These are phyloP conservation scores for Caenorhabditis remanei DNA, from an alignment of 1,140 invertebrate genomes.

Conservation along the genomic window DNA sequence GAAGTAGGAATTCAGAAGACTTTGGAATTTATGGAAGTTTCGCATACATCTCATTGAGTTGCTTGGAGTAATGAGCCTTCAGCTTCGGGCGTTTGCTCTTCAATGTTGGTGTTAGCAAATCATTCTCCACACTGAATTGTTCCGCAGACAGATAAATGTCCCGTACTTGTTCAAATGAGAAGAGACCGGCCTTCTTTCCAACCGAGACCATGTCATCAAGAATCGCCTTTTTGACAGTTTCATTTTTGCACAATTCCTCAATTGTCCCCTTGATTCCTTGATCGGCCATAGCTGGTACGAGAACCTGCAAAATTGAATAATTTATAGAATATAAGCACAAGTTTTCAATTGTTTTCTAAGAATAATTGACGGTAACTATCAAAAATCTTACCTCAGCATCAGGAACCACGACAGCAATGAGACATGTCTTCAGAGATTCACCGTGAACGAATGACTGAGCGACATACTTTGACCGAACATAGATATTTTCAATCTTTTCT, in stretches of 20 bases:
- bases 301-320: constrained; percentile 56
- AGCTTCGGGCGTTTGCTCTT: constrained; percentile 85
- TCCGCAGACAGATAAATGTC: constrained; percentile 84
- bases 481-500: constrained; percentile 81
- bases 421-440: constrained; percentile 85
- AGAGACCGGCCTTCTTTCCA: constrained; percentile 90
- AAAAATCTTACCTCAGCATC: constrained; percentile 85
- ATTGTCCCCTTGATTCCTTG: constrained; percentile 88
- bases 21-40: constrained; percentile 15
- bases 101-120: constrained; percentile 93
- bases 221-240: constrained; percentile 88
- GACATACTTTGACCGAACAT: constrained; percentile 79
- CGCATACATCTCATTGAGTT: constrained; percentile 55
- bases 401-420: constrained; percentile 93
- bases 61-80: constrained; percentile 63
- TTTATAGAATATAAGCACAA: not conserved
- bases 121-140: constrained; percentile 95
- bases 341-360: too few species aligned
- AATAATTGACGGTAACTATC: too few species aligned
- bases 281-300: constrained; percentile 81
- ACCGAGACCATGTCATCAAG: constrained; percentile 88
- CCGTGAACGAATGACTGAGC: constrained; percentile 80
- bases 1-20: not conserved
- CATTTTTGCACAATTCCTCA: constrained; percentile 88
- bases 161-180: constrained; percentile 91